Base-by-base conservation (phyloP, 2,113 vertebrate species). In the Zosterops hypoxanthus region DNA sequence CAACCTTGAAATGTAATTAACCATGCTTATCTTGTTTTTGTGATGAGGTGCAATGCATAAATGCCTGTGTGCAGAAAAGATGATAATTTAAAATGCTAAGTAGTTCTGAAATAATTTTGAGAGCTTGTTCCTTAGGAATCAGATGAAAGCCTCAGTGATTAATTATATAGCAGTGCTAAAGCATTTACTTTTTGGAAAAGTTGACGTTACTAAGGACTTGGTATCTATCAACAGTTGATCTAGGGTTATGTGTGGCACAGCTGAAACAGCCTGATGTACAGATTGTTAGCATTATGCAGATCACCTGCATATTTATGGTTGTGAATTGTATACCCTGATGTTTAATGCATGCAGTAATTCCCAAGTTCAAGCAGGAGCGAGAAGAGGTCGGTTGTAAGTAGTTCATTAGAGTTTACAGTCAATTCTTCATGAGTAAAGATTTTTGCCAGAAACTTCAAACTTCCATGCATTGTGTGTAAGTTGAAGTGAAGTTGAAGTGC, bases 21-120 rank as follows among this genome's bases (percentile, higher is more conserved):
- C 50, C n/a, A 24, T 82, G 77, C 82, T 92, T 93, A 66, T 83
- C 25, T 70, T 87, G 73, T 85, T 92, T 60, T 78, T 59, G 36
- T 81, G 66, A 75, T 88, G 95, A 94, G 66, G 79, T 94, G 29
- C 71, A 81, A 34, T 0, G 2, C 76, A 65, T 82, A 86, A 96
- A 91, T 81, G 46, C 85, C 60, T 86, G 44, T 82, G 36, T 76
- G 46, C 61, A 93, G 46, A 78, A 55, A 82, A 56, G 63, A 66
- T 78, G 88, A 29, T 87, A 79, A 77, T 96, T 96, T 97, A 65
- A 92, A 97, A 90, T 94, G 75, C 78, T 94, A 95, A 96, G 18
- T 80, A 90, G 73, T 68, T 97, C 94, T 87, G 86, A 94, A 97
- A 87, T 86, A 66, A 90, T 95, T 92, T 92, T 60, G 22, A 66